Evolutionary conservation across 2,888 invertebrate genomes (phyloP), one percentile per base, ranked within the genome.

Genomic region (Drosophila helvetica): DNA sequence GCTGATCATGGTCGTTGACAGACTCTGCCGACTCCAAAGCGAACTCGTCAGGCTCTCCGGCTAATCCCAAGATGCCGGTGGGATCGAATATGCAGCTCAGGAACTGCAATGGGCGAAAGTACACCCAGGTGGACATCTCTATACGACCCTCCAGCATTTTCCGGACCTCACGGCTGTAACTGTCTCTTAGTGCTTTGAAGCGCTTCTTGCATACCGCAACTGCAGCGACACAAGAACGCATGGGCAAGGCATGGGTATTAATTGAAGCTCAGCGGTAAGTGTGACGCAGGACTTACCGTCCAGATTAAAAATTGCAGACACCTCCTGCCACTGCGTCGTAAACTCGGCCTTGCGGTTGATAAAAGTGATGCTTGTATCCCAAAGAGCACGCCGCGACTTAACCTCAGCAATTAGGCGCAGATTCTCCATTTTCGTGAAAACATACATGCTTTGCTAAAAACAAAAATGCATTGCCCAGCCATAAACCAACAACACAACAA

Each of bases 1-100:
- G 30, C 1, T 56, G 10, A 0, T 69, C 65, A n/a, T 0, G 48
- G 6, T 54, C 38, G 0, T 62, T 54, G 0, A 19, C 2, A 7
- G 17, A 10, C 12, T 63, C 51, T 2, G 8, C 8, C 27, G 27
- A 1, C 0, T 72, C 63, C 0, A 48, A 6, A 15, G 74, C 55
- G 6, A 47, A 58, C 8, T 27, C 27, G 27, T 27, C 7, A 1
- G 56, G 25, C 25, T 46, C 27, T 1, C 80, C 79, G 0, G 65
- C 18, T 33, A 88, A 88, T 0, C 70, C 22, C 0, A 85, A 71
- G n/a, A 68, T 12, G 0, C 65, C 54, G 0, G 78, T 25, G 0
- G 88, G 88, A 56, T 85, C 85, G 6, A 80, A 85, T 8, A 85
- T 75, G 3, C 55, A 17, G 0, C 85, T 75, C 46, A 85, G 15